A percentile compares a stretch with the other conserved stretches of the same genome.
Evolutionary conservation across 2,113 vertebrate species (phyloP).

Genomic region (Bungarus multicinctus): DNA sequence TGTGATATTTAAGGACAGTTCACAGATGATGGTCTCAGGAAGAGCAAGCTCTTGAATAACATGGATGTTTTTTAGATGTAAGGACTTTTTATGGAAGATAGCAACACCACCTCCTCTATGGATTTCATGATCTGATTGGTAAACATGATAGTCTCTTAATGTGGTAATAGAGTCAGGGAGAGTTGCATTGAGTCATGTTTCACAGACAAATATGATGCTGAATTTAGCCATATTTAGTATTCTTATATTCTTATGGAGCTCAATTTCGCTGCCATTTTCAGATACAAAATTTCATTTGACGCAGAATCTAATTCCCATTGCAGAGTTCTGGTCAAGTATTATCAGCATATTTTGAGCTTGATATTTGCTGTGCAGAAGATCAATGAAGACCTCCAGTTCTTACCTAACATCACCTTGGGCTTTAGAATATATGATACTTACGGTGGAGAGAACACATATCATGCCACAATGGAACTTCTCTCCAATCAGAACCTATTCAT

Average conservation of each 20-base stretch:
- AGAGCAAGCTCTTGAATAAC: too few relatives aligned
- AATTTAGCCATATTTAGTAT: too few relatives aligned
- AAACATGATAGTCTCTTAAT: too few relatives aligned
- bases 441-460: background rate
- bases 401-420: background rate
- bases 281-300: background rate
- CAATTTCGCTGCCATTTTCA: background rate
- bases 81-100: too few relatives aligned
- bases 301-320: background rate
- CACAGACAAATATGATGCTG: too few relatives aligned
- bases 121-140: too few relatives aligned
- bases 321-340: background rate
- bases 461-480: background rate
- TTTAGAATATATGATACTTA: background rate
- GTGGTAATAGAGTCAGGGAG: too few relatives aligned
- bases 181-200: too few relatives aligned
- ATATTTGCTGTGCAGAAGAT: background rate
- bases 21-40: too few relatives aligned
- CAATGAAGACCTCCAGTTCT: background rate
- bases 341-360: background rate
- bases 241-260: background rate
- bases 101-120: too few relatives aligned
- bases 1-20: too few relatives aligned
- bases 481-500: background rate
- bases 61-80: too few relatives aligned